Percentiles rank a stretch among this genome's conserved stretches.
Evolutionary conservation across 2,797 vertebrate species (phyloP).

Genomic region (Cyclura pinguis): DNA sequence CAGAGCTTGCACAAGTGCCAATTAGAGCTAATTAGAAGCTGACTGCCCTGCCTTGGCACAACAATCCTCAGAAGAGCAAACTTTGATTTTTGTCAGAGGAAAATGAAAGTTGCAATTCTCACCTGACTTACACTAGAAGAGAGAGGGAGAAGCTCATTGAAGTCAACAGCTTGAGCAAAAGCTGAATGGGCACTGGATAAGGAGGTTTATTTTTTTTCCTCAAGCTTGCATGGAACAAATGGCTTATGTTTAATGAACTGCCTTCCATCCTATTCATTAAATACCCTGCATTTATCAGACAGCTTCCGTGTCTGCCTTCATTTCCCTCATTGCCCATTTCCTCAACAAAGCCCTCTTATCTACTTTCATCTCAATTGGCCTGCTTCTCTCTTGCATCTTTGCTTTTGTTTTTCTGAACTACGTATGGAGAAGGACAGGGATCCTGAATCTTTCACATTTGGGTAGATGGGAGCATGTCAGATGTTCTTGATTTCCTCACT

Average conservation of each 20-base stretch:
- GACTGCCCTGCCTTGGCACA: constrained; percentile 58
- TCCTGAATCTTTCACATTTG: neutral
- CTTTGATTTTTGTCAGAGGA: constrained; percentile 41
- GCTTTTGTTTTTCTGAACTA: neutral
- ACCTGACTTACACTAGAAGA: constrained; percentile 16
- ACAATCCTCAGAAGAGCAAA: constrained; percentile 61
- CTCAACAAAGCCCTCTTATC: neutral
- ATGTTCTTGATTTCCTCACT: neutral
- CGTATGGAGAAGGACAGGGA: neutral
- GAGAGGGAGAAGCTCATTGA: constrained; percentile 33
- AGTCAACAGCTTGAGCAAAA: constrained; percentile 19
- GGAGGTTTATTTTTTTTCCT: neutral
- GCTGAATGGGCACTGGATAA: neutral
- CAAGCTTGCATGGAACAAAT: neutral
- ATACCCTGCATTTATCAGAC: neutral
- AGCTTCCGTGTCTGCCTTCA: neutral
- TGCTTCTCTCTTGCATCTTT: neutral
- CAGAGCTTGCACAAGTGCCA: constrained; percentile 61
- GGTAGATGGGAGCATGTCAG: neutral
- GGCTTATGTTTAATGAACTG: neutral
- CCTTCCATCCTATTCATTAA: neutral
- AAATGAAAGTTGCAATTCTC: constrained; percentile 39
- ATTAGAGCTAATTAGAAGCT: constrained; percentile 65
- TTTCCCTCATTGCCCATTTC: neutral
- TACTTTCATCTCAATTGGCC: neutral